phyloP scores from a whole-genome alignment of 2,888 invertebrate species.

The Meliscaeva auricollis region DNA sequence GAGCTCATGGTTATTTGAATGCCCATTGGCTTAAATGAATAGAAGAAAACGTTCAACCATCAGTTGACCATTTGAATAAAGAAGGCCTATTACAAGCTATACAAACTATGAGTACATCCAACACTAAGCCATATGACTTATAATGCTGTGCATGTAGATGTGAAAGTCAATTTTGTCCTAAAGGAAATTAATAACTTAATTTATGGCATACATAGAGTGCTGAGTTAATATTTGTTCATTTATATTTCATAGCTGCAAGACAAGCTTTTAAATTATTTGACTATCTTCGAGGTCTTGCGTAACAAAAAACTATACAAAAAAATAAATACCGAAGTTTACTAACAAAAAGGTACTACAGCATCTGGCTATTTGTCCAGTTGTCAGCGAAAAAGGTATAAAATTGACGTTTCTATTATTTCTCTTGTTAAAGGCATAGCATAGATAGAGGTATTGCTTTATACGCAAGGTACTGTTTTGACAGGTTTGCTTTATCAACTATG shows the following conservation, averaged over 20 bases:
- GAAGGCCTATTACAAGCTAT: slow-evolving; percentile 1
- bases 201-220: slow-evolving; percentile 58
- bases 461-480: slow-evolving; percentile 58
- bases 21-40: slow-evolving; percentile 53
- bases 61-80: slow-evolving; percentile 31
- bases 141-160: too few relatives aligned
- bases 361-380: slow-evolving; percentile 56
- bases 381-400: slow-evolving; percentile 40
- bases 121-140: too few relatives aligned
- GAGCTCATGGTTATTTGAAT: slow-evolving; percentile 35
- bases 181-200: slow-evolving; percentile 62
- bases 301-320: background rate
- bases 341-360: slow-evolving; percentile 39
- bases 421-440: background rate
- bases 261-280: slow-evolving; percentile 42
- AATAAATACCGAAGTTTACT: background rate
- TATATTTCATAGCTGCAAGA: slow-evolving; percentile 32
- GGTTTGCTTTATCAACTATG: slow-evolving; percentile 52
- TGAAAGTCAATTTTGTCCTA: slow-evolving; percentile 72
- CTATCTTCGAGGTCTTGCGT: background rate
- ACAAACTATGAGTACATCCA: background rate
- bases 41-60: slow-evolving; percentile 37
- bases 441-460: background rate
- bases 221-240: slow-evolving; percentile 66
- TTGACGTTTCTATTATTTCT: slow-evolving; percentile 66